Evolutionary conservation across 2,888 invertebrate species (phyloP).

Genomic region (Allacma fusca): DNA sequence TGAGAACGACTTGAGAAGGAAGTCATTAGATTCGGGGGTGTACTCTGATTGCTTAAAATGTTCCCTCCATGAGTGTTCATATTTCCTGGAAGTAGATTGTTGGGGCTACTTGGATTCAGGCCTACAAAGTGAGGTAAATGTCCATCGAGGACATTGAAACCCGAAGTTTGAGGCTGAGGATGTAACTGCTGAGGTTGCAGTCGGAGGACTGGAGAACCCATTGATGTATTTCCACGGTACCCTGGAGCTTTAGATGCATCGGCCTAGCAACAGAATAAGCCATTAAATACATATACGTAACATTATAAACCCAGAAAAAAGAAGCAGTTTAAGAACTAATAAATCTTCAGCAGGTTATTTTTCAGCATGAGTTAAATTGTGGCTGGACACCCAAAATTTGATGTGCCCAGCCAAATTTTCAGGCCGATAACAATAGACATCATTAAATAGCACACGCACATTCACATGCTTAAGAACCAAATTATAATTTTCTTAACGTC

Average conservation of each 20-base stretch:
- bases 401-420: neutral
- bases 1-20: slow-evolving; percentile 31
- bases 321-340: no score
- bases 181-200: slow-evolving; percentile 46
- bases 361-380: neutral
- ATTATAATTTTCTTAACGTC: no score
- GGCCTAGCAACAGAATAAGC: slow-evolving; percentile 66
- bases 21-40: slow-evolving; percentile 33
- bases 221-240: slow-evolving; percentile 74
- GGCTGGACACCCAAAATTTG: neutral
- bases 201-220: slow-evolving; percentile 58
- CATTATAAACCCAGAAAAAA: neutral
- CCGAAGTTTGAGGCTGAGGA: neutral
- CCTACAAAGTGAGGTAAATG: slow-evolving; percentile 29
- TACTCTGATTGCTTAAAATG: slow-evolving; percentile 30
- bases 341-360: slow-evolving; percentile 16
- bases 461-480: no score
- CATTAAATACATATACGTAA: no score
- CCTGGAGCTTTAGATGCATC: slow-evolving; percentile 92
- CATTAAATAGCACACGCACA: slow-evolving; percentile 13
- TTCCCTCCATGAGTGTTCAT: neutral
- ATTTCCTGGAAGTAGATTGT: slow-evolving; percentile 9
- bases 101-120: slow-evolving; percentile 28
- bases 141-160: slow-evolving; percentile 33
- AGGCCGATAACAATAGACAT: slow-evolving; percentile 24